Base-by-base conservation (phyloP, 2,113 vertebrate species). In the Ptilorrhoa leucosticta region DNA sequence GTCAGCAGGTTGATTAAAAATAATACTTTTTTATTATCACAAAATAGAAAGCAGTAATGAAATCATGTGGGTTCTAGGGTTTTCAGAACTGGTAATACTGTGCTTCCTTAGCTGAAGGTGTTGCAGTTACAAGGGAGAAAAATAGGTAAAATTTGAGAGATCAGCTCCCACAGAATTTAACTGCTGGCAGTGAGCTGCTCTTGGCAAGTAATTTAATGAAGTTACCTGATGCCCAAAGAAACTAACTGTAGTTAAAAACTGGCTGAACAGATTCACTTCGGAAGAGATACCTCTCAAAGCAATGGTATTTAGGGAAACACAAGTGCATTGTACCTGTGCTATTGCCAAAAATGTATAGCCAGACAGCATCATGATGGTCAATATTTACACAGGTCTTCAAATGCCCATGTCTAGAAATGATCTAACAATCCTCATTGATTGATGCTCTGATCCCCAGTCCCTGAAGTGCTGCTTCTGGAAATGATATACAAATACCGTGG, bases 301-400 rank as follows among this genome's bases (percentile, higher is more conserved):
- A 92, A 13, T 9, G 8, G 12, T 39, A 42, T 71, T 83, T 68
- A 80, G 50, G 21, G 56, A 91, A 71, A 75, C 28, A 69, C 30
- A 54, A 56, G 47, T 42, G 56, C 37, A 61, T n/a, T 56, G 48
- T 53, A 90, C 76, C 78, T 77, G 45, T 50, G 30, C 42, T 47
- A 33, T 14, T 91, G 77, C 92, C 78, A 93, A 93, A 94, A 93
- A 69, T 4, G 27, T 80, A 71, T 40, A 33, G 53, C 48, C 31
- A 72, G 65, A 30, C 37, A 77, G 33, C 47, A 80, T 87, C 51
- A 28, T 5, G 33, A 82, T n/a, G 35, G 90, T 92, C 94, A 88
- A 89, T 81, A 81, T 72, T 89, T 97, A 92, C 83, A 75, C 63
- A 94, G 83, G 88, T 60, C 92, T 96, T 96, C 63, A 87, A 90